phyloP scores from a whole-genome alignment of 2,113 vertebrate genomes.

The Martes martes region DNA sequence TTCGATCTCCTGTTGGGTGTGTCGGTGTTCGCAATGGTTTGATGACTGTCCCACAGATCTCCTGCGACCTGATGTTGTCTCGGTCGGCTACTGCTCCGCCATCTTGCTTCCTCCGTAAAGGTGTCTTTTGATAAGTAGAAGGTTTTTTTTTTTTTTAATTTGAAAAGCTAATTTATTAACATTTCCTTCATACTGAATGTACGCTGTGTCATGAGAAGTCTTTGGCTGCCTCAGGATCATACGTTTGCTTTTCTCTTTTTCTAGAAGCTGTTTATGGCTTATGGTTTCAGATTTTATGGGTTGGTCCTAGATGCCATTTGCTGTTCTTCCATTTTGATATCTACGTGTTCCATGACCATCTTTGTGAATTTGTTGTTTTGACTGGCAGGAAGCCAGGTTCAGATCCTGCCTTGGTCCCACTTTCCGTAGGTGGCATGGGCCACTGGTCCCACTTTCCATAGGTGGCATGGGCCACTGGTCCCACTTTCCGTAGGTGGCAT shows the following conservation, averaged over 20 bases:
- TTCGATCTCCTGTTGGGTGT: too few species aligned
- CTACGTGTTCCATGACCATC: neutral
- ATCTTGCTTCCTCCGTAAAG: too few species aligned
- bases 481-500: neutral
- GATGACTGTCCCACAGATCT: too few species aligned
- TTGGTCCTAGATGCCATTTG: neutral
- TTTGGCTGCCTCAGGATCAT: too few species aligned
- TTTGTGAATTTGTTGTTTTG: neutral
- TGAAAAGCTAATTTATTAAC: neutral
- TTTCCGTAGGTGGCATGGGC: neutral
- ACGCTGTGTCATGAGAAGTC: neutral
- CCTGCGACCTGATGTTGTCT: too few species aligned
- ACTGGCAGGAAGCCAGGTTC: fast-evolving
- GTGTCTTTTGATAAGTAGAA: neutral
- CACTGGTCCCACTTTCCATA: neutral
- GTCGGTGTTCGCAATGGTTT: too few species aligned
- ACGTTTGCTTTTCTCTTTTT: neutral
- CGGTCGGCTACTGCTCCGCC: fast-evolving
- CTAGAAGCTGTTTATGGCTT: neutral
- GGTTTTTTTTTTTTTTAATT: neutral
- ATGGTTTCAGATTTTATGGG: neutral
- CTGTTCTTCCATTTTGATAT: neutral
- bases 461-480: neutral
- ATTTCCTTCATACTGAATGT: neutral
- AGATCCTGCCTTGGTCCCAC: neutral